phyloP scores from a whole-genome alignment of 2,113 vertebrate genomes.

The Pteronura brasiliensis region DNA sequence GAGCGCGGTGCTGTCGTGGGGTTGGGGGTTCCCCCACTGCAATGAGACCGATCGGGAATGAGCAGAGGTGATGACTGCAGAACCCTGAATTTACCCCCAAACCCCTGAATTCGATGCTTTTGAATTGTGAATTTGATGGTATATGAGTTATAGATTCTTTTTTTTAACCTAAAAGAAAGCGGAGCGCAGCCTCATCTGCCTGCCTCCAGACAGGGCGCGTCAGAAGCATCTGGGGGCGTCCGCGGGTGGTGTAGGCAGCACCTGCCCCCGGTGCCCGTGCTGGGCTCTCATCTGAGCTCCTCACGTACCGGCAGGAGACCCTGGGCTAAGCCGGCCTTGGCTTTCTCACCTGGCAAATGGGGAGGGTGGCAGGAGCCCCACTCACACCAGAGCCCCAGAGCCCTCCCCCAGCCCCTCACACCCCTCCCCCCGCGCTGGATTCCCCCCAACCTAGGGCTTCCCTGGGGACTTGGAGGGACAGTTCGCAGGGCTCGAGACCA shows the following conservation, averaged over 20 bases:
- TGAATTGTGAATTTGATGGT: not conserved
- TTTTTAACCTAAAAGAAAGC: not conserved
- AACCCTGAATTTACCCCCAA: not conserved
- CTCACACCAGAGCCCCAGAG: not conserved
- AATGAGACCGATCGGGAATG: not conserved
- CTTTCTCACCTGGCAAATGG: not conserved
- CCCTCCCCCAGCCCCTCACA: not conserved
- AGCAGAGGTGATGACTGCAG: not conserved
- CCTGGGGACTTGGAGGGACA: not conserved
- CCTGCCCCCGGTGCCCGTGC: not conserved
- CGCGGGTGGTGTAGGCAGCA: too few relatives aligned
- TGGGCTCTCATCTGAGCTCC: not conserved
- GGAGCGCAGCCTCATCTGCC: not conserved
- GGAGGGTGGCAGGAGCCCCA: not conserved
- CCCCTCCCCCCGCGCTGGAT: not conserved
- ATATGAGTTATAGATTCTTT: not conserved
- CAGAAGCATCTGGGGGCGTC: not conserved
- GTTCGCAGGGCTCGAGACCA: not conserved
- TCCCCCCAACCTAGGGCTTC: not conserved
- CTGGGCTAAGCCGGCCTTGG: not conserved
- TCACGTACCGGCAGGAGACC: rapidly evolving
- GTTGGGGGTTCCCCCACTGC: not conserved
- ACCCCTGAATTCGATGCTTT: not conserved
- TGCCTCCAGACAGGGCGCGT: not conserved
- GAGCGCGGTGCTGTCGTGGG: not conserved